Evolutionary conservation across 2,888 invertebrate genomes (phyloP).

Genomic region (Hydriomena furcata): DNA sequence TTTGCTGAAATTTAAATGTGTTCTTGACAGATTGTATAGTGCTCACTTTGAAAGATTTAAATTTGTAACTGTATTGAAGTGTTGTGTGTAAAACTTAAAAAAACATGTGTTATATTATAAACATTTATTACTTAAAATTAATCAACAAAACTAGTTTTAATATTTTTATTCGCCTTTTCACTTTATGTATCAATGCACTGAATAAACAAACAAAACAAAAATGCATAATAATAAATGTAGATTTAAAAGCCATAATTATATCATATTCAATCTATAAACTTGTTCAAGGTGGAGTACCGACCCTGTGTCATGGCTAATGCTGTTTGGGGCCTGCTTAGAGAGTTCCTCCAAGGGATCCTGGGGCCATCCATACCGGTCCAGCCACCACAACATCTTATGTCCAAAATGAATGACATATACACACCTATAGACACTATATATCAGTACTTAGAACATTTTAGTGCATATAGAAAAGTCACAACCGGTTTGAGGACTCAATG

Average conservation of each 20-base stretch:
- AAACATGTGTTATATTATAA: too few species aligned
- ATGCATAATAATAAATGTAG: neutral
- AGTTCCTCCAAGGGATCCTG: conserved; percentile 95
- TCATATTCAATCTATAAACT: neutral
- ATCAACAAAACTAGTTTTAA: too few species aligned
- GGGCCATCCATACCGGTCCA: conserved; percentile 89
- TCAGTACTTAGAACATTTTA: conserved; percentile 97
- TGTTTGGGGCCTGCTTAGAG: conserved; percentile 96
- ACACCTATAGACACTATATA: conserved; percentile 96
- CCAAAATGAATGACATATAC: conserved; percentile 92
- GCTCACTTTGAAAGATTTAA: too few species aligned
- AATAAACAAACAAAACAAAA: neutral
- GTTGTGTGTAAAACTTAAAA: too few species aligned
- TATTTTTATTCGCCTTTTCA: too few species aligned
- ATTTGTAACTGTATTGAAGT: too few species aligned
- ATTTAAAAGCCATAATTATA: too few species aligned
- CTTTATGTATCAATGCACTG: too few species aligned
- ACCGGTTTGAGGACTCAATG: conserved; percentile 64
- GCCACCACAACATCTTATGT: conserved; percentile 89
- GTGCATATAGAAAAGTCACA: conserved; percentile 91
- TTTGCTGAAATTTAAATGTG: too few species aligned
- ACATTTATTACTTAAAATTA: too few species aligned
- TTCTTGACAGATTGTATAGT: too few species aligned
- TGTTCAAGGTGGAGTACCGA: conserved; percentile 90
- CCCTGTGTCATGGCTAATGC: conserved; percentile 94